Evolutionary conservation across 2,113 vertebrate genomes (phyloP), one percentile per base, ranked within the genome.

Genomic region (Ammodytes dubius): DNA sequence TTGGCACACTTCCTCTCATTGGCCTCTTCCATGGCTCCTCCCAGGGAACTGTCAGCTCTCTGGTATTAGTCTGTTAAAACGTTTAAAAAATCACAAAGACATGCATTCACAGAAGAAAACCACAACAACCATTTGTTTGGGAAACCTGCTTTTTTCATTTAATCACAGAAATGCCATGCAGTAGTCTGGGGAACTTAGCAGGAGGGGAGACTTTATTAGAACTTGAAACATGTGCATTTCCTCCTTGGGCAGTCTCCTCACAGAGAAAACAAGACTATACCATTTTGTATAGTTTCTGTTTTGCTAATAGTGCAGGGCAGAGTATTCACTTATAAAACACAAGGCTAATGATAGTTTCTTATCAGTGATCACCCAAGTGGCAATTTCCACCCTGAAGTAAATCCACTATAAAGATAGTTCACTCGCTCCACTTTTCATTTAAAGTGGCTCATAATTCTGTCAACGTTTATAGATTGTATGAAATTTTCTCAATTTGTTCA

Each of bases 361-460:
- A 81, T 83, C 79, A 81, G 69, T 67, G 77, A 87, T 88, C 83
- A 79, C 39, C 61, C 54, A 64, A 69, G 65, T 75, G 57, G 66
- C 70, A 58, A 50, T 83, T 87, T 59, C 45, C 43, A 15, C n/a
- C 40, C 76, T 35, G 47, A 70, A 72, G 60, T 88, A 83, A 79
- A 86, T 86, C 67, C 65, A 35, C 65, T 37, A 9, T 70, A 67
- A 74, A 83, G 77, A 83, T 70, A 70, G 60, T 80, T 85, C 47
- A 71, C 68, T 17, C 19, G 70, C 66, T 81, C 63, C 83, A 64
- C 78, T 77, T 87, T 89, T 89, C 80, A 89, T 90, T 88, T 76
- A 66, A 7, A 83, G 45, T 60, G 53, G 49, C 57, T 83, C 87
- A 76, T 87, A 82, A 79, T 64, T 84, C 83, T 89, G 77, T 81